phyloP scores from a whole-genome alignment of 2,113 vertebrate species.

The Chionodraco myersi region DNA sequence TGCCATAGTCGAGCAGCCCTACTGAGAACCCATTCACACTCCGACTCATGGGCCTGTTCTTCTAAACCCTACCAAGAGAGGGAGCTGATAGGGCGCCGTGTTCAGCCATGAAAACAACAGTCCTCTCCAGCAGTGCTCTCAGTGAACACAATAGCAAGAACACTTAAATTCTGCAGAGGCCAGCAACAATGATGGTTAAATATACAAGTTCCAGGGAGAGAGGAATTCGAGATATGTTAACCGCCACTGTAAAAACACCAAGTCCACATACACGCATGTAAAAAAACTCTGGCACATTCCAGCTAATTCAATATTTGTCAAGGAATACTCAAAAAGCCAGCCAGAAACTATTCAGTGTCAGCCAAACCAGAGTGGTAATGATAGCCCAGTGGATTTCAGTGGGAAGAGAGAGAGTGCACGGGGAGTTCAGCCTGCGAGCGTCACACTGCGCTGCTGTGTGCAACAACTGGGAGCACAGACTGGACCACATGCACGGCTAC shows the following conservation, averaged over 20 bases:
- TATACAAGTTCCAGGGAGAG: conserved; percentile 64
- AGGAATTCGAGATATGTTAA: conserved; percentile 76
- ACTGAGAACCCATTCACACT: not conserved
- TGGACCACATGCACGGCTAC: conserved; percentile 18
- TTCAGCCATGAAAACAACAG: conserved; percentile 30
- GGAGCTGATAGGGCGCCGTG: conserved; percentile 31
- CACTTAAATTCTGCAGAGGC: conserved; percentile 36
- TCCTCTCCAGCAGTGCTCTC: not conserved
- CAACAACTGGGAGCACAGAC: conserved; percentile 2
- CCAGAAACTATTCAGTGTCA: conserved; percentile 64
- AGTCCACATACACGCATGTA: conserved; percentile 28
- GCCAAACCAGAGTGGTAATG: conserved; percentile 74
- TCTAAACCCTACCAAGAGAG: conserved; percentile 53
- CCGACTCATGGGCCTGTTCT: conserved; percentile 28
- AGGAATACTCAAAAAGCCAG: conserved; percentile 56
- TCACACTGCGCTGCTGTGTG: conserved; percentile 30
- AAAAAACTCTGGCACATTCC: conserved; percentile 58
- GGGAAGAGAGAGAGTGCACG: conserved; percentile 69
- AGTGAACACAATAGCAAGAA: conserved; percentile 57
- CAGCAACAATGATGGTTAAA: conserved; percentile 72
- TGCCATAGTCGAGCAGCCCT: too few relatives aligned
- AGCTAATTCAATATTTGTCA: conserved; percentile 70
- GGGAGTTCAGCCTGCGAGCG: conserved; percentile 65
- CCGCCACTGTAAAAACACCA: conserved; percentile 71
- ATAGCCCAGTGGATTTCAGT: conserved; percentile 66